phyloP scores from a whole-genome alignment of 2,797 vertebrate genomes.

The Cynodonichthys magdalenae region DNA sequence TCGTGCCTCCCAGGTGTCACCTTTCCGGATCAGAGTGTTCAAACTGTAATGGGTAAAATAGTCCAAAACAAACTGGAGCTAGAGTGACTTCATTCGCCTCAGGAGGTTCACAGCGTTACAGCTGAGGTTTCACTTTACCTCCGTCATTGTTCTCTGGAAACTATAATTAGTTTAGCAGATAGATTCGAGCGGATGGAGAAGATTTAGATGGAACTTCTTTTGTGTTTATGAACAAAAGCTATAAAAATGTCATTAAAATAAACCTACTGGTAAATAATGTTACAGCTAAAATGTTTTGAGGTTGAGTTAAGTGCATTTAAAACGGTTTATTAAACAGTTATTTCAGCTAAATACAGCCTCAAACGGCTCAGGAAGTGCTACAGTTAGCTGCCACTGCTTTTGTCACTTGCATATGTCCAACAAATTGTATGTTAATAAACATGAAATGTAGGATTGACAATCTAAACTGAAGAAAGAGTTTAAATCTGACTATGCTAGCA shows the following conservation, averaged over 20 bases:
- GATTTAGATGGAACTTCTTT: constrained; percentile 24
- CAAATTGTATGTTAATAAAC: too few relatives aligned
- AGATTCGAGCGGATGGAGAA: not conserved
- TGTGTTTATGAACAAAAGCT: not conserved
- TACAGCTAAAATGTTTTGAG: too few relatives aligned
- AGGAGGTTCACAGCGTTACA: constrained; percentile 59
- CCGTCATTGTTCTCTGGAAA: constrained; percentile 45
- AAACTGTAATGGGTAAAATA: constrained; percentile 63
- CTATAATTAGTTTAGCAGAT: constrained; percentile 39
- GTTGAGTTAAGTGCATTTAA: too few relatives aligned
- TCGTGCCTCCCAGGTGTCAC: constrained; percentile 63
- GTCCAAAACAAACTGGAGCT: constrained; percentile 64
- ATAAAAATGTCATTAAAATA: constrained; percentile 1
- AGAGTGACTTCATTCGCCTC: constrained; percentile 67
- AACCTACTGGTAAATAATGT: too few relatives aligned
- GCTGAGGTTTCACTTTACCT: constrained; percentile 62
- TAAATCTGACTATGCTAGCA: too few relatives aligned
- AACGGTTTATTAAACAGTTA: too few relatives aligned
- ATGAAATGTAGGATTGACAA: too few relatives aligned
- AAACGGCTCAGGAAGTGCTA: too few relatives aligned
- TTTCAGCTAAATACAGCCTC: too few relatives aligned
- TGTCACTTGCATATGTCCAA: too few relatives aligned
- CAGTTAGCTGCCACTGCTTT: too few relatives aligned
- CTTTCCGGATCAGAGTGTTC: constrained; percentile 63
- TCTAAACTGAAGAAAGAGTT: too few relatives aligned